These are phyloP conservation scores for Gymnoscopelus braueri DNA, from an alignment of 2,797 vertebrate genomes.

Conservation along the genomic window DNA sequence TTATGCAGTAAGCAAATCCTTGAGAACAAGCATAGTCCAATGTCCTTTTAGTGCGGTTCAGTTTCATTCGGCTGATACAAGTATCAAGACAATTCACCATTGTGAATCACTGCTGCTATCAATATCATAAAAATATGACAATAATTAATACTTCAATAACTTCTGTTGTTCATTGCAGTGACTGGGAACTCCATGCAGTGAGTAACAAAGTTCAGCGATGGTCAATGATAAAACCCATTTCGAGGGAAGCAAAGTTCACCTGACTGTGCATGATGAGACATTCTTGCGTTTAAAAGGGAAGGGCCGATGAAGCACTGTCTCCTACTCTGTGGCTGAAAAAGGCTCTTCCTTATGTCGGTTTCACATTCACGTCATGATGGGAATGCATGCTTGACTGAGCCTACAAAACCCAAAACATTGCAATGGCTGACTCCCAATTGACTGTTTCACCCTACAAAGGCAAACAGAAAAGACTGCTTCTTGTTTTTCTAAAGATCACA, in stretches of 20 bases:
- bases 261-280: constrained; percentile 34
- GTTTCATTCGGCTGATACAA: constrained; percentile 48
- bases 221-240: constrained; percentile 80
- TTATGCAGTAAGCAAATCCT: constrained; percentile 44
- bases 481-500: too few relatives aligned
- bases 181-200: constrained; percentile 42
- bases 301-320: constrained; percentile 16
- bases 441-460: not conserved
- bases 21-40: constrained; percentile 42
- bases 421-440: constrained; percentile 34
- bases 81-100: constrained; percentile 30
- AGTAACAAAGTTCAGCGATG: constrained; percentile 77
- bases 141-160: constrained; percentile 48
- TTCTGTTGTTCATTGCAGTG: constrained; percentile 41
- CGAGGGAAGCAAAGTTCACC: constrained; percentile 79
- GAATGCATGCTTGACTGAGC: constrained; percentile 8
- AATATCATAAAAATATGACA: constrained; percentile 56
- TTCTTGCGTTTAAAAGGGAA: constrained; percentile 33
- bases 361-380: constrained; percentile 3
- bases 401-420: constrained; percentile 18
- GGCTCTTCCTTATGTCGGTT: constrained; percentile 42
- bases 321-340: constrained; percentile 25
- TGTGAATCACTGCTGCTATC: constrained; percentile 30
- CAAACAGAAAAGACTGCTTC: too few relatives aligned
- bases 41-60: constrained; percentile 45